Base-by-base conservation (phyloP, 2,888 invertebrate species). In the Smittia sp. region DNA sequence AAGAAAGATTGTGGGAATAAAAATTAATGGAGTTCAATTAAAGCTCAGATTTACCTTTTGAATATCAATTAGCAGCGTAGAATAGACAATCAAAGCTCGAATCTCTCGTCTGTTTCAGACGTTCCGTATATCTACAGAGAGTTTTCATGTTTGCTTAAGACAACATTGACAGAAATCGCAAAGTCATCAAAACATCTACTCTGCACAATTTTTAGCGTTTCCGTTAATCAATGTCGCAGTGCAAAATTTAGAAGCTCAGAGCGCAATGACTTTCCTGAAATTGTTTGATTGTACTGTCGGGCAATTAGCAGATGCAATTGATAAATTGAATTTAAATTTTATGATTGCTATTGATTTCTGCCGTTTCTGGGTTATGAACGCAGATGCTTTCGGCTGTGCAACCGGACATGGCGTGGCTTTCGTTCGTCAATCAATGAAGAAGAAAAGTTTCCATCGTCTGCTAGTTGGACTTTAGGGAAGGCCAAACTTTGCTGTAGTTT, bases 331-430 rank as follows among this genome's bases (percentile, higher is more conserved):
- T 58, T 58, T 58, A n/a, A 58, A 13, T 58, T 58, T 22, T 22
- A 58, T 58, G 7, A 58, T 58, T 58, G 22, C 3, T 58, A 58
- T 58, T 58, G 58, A 58, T 58, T 58, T 58, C 22, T n/a, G 58
- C 22, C 22, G 2, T 58, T 58, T 58, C 9, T 58, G 22, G 58
- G 58, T 58, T 58, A 58, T 52, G 7, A 52, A 52, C 52, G 4
- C 52, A 11, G 52, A n/a, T 52, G n/a, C n/a, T n/a, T n/a, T n/a
- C n/a, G n/a, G 9, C 3, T 32, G 9, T 32, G 3, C 32, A 32
- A 32, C 32, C 32, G 32, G 9, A 3, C 4, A 32, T n/a, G n/a
- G 32, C 9, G 32, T 32, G 3, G 4, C 4, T 32, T 32, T 32
- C 9, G 32, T 32, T 32, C 32, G 3, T 6, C 32, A 32, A 32